Conservation (phyloP, 2,888 invertebrate species). For the Cantharis rustica region DNA sequence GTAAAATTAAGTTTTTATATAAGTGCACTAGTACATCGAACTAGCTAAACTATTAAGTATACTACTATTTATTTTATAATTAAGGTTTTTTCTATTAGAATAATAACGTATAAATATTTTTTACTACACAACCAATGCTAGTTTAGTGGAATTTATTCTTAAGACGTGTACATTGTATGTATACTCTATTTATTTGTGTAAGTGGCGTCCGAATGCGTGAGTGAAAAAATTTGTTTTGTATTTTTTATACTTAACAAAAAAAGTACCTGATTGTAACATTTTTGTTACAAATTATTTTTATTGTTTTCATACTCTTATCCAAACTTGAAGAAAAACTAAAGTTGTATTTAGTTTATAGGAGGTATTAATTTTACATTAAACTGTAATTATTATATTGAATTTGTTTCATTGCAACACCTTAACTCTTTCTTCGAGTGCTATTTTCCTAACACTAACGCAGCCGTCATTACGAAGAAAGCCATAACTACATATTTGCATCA, state of each 20-base stretch:
- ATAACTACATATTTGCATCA: no score
- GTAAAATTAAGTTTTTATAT: constrained; percentile 3
- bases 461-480: no score
- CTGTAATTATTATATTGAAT: not conserved
- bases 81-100: constrained; percentile 15
- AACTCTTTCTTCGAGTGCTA: not conserved
- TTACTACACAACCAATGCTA: constrained; percentile 29
- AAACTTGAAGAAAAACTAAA: constrained; percentile 27
- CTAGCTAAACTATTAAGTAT: constrained; percentile 18
- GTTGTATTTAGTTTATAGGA: constrained; percentile 30
- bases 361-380: constrained; percentile 29
- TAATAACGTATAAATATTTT: constrained; percentile 19
- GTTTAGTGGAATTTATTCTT: constrained; percentile 7
- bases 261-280: constrained; percentile 39
- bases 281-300: constrained; percentile 27
- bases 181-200: constrained; percentile 25
- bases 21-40: constrained; percentile 5
- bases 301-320: constrained; percentile 28
- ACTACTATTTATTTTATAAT: constrained; percentile 10
- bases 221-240: constrained; percentile 24
- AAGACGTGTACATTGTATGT: constrained; percentile 20
- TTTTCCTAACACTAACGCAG: no score
- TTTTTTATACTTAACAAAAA: constrained; percentile 19
- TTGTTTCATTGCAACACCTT: not conserved
- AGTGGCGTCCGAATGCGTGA: constrained; percentile 21